Evolutionary conservation across 2,888 invertebrate genomes (phyloP), one percentile per base, ranked within the genome.

Genomic region (Pristionchus japonicus): DNA sequence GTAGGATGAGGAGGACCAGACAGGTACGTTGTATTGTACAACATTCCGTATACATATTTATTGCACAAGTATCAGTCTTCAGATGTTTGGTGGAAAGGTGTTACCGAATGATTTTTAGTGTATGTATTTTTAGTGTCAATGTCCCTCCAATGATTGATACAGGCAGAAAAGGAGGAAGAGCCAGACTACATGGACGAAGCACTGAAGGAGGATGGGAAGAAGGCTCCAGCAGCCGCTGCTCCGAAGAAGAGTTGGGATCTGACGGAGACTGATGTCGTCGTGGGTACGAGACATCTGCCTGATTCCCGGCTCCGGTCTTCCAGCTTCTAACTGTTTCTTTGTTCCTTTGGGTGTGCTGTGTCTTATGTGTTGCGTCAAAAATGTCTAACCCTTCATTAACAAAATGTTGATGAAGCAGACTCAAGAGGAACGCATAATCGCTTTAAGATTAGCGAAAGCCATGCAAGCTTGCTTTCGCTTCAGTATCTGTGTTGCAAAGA

Each of bases 181-280:
- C 37, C 64, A 20, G 87, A 87, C 40, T 87, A 87, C n/a, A 77
- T 87, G 77, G 87, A 87, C 31, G 87, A 77, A 23, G 87, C 61
- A 15, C 40, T 47, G 23, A 87, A 80, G 61, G 77, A 80, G 43
- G 87, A 87, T 27, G n/a, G 34, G 17, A 47, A 70, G 43, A 49
- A 70, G 7, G 27, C 40, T 9, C n/a, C 49, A 20, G 23, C 31
- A 13, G 43, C 27, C 0, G 15, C 57, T 27, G 64, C 43, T 27
- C 85, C 85, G n/a, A 49, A 86, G 74, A 67, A 74, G 67, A 86
- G 49, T 47, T 49, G 49, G 86, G 40, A 74, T n/a, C 47, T 70
- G 23, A 11, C 23, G 31, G 70, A 86, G 74, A 34, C 20, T 43
- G 67, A 74, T 47, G 70, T 37, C 31, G 47, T 40, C n/a, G 86